phyloP scores from a whole-genome alignment of 1,140 invertebrate species.

The Brachionus plicatilis region DNA sequence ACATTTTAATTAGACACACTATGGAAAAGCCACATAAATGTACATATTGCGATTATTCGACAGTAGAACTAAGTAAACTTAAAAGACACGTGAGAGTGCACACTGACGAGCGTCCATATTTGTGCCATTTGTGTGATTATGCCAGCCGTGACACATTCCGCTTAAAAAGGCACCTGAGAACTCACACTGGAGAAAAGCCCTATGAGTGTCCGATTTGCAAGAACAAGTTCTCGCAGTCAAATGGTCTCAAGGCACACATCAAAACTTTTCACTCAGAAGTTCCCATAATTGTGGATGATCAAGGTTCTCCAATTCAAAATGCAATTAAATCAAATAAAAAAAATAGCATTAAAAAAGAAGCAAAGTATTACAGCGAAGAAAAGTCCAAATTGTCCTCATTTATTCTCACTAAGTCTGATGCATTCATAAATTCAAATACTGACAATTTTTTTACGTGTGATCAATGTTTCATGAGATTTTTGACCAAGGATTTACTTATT shows the following conservation, averaged over 20 bases:
- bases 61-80: constrained; percentile 84
- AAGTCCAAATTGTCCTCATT: neutral
- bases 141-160: constrained; percentile 96
- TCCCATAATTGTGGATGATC: neutral
- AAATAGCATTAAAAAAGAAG: neutral
- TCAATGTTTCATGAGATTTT: constrained; percentile 31
- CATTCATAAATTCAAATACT: neutral
- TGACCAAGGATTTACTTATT: constrained; percentile 48
- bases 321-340: neutral
- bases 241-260: constrained; percentile 74
- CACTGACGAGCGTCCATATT: constrained; percentile 67
- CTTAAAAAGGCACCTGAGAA: constrained; percentile 79
- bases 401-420: neutral
- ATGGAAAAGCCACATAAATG: constrained; percentile 93
- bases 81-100: constrained; percentile 87
- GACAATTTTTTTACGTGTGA: constrained; percentile 21
- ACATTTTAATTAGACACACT: constrained; percentile 62
- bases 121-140: constrained; percentile 89
- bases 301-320: neutral
- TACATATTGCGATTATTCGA: constrained; percentile 86
- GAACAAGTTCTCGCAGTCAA: constrained; percentile 83
- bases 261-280: constrained; percentile 77
- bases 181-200: constrained; percentile 86
- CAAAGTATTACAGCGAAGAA: neutral
- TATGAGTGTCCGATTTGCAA: constrained; percentile 82